Evolutionary conservation across 2,797 vertebrate genomes (phyloP).

Genomic region (Coregonus suidteri): DNA sequence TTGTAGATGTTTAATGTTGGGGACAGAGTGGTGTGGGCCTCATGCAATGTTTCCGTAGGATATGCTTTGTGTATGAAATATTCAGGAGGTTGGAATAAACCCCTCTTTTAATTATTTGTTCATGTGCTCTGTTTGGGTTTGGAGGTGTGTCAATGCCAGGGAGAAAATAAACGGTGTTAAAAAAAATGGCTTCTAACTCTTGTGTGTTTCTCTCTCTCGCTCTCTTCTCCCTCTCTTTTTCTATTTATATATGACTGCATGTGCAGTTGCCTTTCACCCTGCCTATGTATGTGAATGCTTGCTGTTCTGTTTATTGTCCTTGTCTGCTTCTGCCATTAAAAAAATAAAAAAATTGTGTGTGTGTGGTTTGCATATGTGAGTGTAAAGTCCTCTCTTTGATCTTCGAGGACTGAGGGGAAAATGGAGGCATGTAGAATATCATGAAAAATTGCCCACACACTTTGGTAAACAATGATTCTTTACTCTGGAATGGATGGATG

Average conservation of each 20-base stretch:
- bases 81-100: constrained; percentile 18
- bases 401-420: not conserved
- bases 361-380: too few relatives aligned
- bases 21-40: not conserved
- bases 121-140: not conserved
- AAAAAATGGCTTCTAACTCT: not conserved
- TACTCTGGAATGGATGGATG: not conserved
- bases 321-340: not conserved
- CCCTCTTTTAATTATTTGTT: constrained; percentile 20
- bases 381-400: constrained; percentile 1
- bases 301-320: not conserved
- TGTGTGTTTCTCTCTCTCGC: not conserved
- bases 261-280: not conserved
- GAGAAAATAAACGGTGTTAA: not conserved
- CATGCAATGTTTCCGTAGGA: constrained; percentile 8
- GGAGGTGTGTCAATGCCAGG: not conserved
- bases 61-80: constrained; percentile 28
- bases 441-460: constrained; percentile 7
- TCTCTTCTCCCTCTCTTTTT: not conserved
- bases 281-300: not conserved
- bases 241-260: not conserved
- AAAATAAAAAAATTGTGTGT: too few relatives aligned
- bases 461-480: not conserved
- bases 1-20: constrained; percentile 20
- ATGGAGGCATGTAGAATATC: not conserved